A percentile compares a stretch with the other conserved stretches of the same genome.
Evolutionary conservation across 2,888 invertebrate species (phyloP).

Genomic region (Dasypogon diadema): DNA sequence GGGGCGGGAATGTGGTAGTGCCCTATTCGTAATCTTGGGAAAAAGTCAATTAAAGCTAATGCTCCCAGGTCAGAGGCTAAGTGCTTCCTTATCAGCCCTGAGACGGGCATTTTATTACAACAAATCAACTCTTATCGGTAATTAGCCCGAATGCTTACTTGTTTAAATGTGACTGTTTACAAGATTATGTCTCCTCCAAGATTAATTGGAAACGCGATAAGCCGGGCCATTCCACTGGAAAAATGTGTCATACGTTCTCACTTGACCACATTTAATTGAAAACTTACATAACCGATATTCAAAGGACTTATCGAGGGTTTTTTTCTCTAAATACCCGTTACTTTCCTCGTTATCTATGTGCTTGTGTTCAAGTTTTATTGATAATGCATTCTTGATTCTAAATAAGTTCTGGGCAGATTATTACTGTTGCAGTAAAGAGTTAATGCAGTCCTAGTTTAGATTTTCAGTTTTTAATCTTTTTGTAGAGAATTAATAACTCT

Average conservation of each 20-base stretch:
- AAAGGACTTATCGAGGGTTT: neutral
- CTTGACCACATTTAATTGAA: slow-evolving; percentile 41
- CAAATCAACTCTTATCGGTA: slow-evolving; percentile 51
- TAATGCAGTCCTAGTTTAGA: too few relatives aligned
- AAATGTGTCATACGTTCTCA: slow-evolving; percentile 38
- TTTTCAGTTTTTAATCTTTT: too few relatives aligned
- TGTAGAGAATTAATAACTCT: too few relatives aligned
- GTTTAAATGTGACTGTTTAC: slow-evolving; percentile 40
- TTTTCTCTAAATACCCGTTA: too few relatives aligned
- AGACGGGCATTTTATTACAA: slow-evolving; percentile 47
- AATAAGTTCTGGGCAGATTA: too few relatives aligned
- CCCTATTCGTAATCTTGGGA: neutral
- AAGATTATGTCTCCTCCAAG: slow-evolving; percentile 42
- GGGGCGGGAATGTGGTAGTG: neutral
- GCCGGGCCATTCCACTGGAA: neutral
- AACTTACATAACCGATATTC: slow-evolving; percentile 22
- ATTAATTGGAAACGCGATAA: slow-evolving; percentile 45
- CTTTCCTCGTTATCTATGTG: too few relatives aligned
- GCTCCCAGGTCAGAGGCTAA: slow-evolving; percentile 51
- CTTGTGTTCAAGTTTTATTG: too few relatives aligned
- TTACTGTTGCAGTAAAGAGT: too few relatives aligned
- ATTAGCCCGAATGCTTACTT: slow-evolving; percentile 36
- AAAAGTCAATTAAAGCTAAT: slow-evolving; percentile 52
- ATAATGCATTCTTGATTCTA: too few relatives aligned
- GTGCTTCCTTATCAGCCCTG: slow-evolving; percentile 48